Evolutionary conservation across 2,113 vertebrate species (phyloP).

Genomic region (Neopipo cinnamomea): DNA sequence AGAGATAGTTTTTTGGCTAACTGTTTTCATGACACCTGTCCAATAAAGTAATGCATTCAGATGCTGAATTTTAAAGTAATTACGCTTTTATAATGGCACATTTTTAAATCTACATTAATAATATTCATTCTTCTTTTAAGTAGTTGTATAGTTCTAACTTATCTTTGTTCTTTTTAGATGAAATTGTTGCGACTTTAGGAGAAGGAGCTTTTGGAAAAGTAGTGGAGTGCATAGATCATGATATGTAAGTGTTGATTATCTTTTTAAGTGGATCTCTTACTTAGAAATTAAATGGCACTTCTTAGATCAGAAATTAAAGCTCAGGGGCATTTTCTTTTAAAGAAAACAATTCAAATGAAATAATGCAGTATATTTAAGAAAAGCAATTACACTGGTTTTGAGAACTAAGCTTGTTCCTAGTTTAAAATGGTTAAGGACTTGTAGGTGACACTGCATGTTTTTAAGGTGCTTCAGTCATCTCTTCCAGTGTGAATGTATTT

Average conservation of each 20-base stretch:
- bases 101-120: conserved; percentile 74
- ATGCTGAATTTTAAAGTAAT: conserved; percentile 76
- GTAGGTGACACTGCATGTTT: not conserved
- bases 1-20: conserved; percentile 78
- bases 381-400: not conserved
- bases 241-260: conserved; percentile 70
- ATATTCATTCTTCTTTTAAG: conserved; percentile 51
- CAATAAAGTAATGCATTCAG: conserved; percentile 78
- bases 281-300: not conserved
- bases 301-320: not conserved
- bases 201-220: conserved; percentile 99
- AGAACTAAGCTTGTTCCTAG: not conserved
- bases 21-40: conserved; percentile 76
- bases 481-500: not conserved
- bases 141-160: conserved; percentile 52
- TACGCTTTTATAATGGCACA: conserved; percentile 75
- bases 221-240: conserved; percentile 93
- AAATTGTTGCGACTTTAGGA: conserved; percentile 94
- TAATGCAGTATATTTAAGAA: not conserved
- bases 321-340: not conserved
- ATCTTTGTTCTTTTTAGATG: conserved; percentile 84
- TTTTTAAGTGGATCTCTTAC: not conserved
- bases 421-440: not conserved
- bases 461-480: not conserved
- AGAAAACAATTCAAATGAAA: not conserved